Percentiles rank a stretch among this genome's conserved stretches.
These are phyloP conservation scores for Julus scanicus DNA, from an alignment of 2,888 invertebrate genomes.

Conservation along the genomic window DNA sequence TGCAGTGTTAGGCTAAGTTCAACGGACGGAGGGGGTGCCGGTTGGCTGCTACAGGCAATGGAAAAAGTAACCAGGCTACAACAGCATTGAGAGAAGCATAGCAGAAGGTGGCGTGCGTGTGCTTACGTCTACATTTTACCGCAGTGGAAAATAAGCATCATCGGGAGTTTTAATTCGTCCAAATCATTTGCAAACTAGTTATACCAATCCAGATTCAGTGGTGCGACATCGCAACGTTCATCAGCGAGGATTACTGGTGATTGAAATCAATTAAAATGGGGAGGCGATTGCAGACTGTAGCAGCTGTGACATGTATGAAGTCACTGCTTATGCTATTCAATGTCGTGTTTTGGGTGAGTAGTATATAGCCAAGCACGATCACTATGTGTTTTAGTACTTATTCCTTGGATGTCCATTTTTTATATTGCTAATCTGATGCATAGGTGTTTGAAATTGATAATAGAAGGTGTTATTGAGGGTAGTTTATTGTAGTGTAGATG, in stretches of 20 bases:
- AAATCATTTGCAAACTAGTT: background rate
- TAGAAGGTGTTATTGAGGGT: background rate
- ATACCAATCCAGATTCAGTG: background rate
- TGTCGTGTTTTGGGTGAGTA: constrained; percentile 82
- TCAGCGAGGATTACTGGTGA: background rate
- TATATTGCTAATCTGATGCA: no score
- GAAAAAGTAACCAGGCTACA: background rate
- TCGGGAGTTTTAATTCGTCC: background rate
- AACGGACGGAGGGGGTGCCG: constrained; percentile 29
- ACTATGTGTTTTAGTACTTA: no score
- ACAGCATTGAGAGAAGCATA: background rate
- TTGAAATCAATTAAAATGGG: constrained; percentile 70
- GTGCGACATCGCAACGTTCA: background rate
- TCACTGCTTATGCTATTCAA: constrained; percentile 83
- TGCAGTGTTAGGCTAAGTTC: constrained; percentile 12
- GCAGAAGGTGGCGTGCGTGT: background rate
- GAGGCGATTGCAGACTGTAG: constrained; percentile 78
- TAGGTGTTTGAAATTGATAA: background rate
- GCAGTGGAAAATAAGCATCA: background rate
- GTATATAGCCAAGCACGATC: background rate
- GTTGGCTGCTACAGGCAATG: background rate
- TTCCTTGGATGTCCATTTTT: no score
- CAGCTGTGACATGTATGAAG: constrained; percentile 82
- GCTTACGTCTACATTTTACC: constrained; percentile 21
- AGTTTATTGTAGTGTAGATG: background rate